A percentile compares a stretch with the other conserved stretches of the same genome.
phyloP scores from a whole-genome alignment of 2,888 invertebrate genomes.

The Cosmia pyralina region DNA sequence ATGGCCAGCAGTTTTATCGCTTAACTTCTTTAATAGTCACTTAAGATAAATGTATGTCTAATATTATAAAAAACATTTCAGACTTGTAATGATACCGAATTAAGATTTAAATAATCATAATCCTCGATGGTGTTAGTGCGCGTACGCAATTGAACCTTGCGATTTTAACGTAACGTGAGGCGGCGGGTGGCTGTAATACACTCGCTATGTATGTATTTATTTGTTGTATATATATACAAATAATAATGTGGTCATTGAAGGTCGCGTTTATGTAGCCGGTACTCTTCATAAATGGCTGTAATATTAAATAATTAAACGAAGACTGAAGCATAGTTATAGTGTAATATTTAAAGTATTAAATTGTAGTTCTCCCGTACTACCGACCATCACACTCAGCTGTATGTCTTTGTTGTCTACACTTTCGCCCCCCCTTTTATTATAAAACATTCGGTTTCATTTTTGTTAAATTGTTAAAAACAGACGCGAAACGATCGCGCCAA shows the following conservation, averaged over 20 bases:
- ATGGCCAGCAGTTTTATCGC: constrained; percentile 80
- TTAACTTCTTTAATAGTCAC: constrained; percentile 72
- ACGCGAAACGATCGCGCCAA: constrained; percentile 44
- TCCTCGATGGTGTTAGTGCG: constrained; percentile 59
- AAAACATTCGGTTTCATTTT: constrained; percentile 62
- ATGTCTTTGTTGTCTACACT: constrained; percentile 75
- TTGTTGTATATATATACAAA: constrained; percentile 74
- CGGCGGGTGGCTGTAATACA: constrained; percentile 52
- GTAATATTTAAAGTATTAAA: constrained; percentile 87
- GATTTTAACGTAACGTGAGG: constrained; percentile 43
- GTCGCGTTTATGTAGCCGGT: constrained; percentile 74
- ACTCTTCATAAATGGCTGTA: constrained; percentile 83
- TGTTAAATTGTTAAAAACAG: constrained; percentile 61
- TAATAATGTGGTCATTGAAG: constrained; percentile 77
- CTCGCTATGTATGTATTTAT: constrained; percentile 53
- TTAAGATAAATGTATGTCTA: constrained; percentile 72
- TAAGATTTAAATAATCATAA: constrained; percentile 66
- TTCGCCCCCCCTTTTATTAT: constrained; percentile 51
- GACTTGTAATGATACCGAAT: constrained; percentile 73
- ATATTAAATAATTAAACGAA: constrained; percentile 87
- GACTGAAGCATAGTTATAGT: constrained; percentile 89
- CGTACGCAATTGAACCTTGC: constrained; percentile 53
- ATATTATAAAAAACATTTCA: constrained; percentile 67
- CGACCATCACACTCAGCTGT: constrained; percentile 78
- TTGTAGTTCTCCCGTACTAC: constrained; percentile 79